These are phyloP conservation scores for Hoplostethus mediterraneus DNA, from an alignment of 2,797 vertebrate genomes.

Conservation along the genomic window DNA sequence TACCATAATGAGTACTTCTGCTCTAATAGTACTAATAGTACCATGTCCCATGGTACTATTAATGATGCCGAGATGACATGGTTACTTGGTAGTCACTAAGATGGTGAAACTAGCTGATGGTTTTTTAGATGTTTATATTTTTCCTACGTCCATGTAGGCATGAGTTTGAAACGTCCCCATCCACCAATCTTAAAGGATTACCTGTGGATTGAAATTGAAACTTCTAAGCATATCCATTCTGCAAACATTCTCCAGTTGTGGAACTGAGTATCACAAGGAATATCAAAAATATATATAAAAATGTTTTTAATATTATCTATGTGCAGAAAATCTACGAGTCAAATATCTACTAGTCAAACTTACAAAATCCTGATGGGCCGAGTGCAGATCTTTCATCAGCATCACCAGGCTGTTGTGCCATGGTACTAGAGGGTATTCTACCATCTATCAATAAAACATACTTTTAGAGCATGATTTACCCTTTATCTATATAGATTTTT, in stretches of 20 bases:
- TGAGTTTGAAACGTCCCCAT: conserved; percentile 49
- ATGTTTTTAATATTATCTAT: too few species aligned
- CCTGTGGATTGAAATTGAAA: conserved; percentile 58
- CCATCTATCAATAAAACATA: conserved; percentile 39
- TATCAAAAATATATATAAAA: background rate
- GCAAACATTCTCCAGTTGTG: background rate
- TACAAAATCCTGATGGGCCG: conserved; percentile 16
- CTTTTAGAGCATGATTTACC: conserved; percentile 5
- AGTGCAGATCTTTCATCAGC: conserved; percentile 29
- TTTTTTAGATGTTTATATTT: conserved; percentile 33
- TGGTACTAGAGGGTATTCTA: conserved; percentile 29
- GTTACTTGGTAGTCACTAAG: conserved; percentile 29
- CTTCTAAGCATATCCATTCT: conserved; percentile 20
- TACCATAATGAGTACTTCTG: conserved; percentile 8
- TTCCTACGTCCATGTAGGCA: conserved; percentile 43
- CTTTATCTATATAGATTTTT: background rate
- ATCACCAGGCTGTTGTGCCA: conserved; percentile 13
- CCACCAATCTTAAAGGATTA: conserved; percentile 43
- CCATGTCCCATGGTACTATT: background rate
- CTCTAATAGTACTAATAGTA: background rate
- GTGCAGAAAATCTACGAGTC: background rate
- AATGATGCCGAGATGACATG: conserved; percentile 32
- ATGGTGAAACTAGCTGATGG: conserved; percentile 23
- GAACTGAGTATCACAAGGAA: background rate
- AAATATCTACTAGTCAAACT: conserved; percentile 8